These are phyloP conservation scores for Scaeva pyrastri DNA, from an alignment of 2,888 invertebrate genomes.

Conservation along the genomic window DNA sequence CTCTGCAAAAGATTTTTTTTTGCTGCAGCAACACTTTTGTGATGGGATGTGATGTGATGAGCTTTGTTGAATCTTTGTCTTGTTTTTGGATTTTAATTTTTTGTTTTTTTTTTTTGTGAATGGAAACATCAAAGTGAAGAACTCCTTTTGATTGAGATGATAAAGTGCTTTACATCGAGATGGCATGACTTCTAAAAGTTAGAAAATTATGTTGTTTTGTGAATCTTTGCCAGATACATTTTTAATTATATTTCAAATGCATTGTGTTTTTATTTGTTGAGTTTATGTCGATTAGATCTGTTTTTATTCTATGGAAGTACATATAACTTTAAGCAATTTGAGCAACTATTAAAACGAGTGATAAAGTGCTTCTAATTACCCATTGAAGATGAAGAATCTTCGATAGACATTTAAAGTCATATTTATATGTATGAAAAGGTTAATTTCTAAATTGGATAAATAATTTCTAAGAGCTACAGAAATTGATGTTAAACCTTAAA, in stretches of 20 bases:
- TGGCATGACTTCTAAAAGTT: background rate
- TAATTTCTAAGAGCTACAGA: too few species aligned
- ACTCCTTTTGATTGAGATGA: conserved; percentile 61
- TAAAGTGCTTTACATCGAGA: conserved; percentile 53
- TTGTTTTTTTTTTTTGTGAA: conserved; percentile 36
- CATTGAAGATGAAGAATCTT: background rate
- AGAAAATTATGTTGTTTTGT: conserved; percentile 34
- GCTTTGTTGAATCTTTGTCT: conserved; percentile 64
- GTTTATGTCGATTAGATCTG: conserved; percentile 17
- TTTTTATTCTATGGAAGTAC: background rate
- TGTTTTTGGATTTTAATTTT: conserved; percentile 7
- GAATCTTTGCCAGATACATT: conserved; percentile 12
- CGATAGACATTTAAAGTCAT: too few species aligned
- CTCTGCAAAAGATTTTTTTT: too few species aligned
- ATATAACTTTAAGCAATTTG: conserved; percentile 3
- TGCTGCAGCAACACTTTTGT: conserved; percentile 65
- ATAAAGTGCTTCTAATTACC: conserved; percentile 10
- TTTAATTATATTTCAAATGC: conserved; percentile 38
- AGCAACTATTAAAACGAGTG: background rate
- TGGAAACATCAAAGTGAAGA: conserved; percentile 30
- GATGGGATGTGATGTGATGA: conserved; percentile 26
- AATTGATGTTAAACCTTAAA: too few species aligned
- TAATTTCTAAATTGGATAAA: too few species aligned
- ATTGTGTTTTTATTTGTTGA: conserved; percentile 6
- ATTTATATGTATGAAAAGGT: too few species aligned